phyloP scores from a whole-genome alignment of 2,113 vertebrate genomes.

The Paracanthobrama guichenoti region DNA sequence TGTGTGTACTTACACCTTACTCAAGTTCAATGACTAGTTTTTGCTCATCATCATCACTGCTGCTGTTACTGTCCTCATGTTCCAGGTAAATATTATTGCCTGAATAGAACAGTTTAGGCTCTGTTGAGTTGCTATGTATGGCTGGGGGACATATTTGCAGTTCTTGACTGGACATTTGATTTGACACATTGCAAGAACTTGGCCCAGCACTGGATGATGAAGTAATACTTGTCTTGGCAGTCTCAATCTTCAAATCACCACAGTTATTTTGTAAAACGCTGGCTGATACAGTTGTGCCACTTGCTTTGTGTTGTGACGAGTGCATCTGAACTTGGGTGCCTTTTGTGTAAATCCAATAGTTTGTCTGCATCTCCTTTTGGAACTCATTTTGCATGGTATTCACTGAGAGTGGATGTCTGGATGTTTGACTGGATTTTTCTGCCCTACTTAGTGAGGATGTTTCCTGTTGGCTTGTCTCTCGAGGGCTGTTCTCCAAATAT shows the following conservation, averaged over 20 bases:
- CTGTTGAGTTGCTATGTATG: slow-evolving; percentile 1
- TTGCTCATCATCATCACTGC: slow-evolving; percentile 78
- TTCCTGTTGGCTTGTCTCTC: not conserved
- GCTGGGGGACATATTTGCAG: not conserved
- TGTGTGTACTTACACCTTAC: not conserved
- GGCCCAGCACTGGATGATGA: not conserved
- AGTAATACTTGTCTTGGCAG: not conserved
- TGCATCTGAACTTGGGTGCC: not conserved
- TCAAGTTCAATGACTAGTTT: slow-evolving; percentile 77
- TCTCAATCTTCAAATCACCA: not conserved
- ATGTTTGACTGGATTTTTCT: not conserved
- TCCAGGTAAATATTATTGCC: slow-evolving; percentile 57
- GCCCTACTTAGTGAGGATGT: not conserved
- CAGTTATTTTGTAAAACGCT: not conserved
- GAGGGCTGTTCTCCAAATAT: not conserved
- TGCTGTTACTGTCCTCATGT: slow-evolving; percentile 68
- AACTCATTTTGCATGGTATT: slow-evolving; percentile 37
- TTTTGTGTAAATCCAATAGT: not conserved
- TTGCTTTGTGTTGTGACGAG: slow-evolving; percentile 8
- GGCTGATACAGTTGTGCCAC: not conserved
- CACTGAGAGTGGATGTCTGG: slow-evolving; percentile 22
- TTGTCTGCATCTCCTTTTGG: slow-evolving; percentile 34
- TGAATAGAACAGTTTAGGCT: slow-evolving; percentile 41
- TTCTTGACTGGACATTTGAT: slow-evolving; percentile 5
- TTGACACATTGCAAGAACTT: not conserved